Base-by-base conservation (phyloP, 2,797 vertebrate species). In the Lindbergichthys nudifrons region DNA sequence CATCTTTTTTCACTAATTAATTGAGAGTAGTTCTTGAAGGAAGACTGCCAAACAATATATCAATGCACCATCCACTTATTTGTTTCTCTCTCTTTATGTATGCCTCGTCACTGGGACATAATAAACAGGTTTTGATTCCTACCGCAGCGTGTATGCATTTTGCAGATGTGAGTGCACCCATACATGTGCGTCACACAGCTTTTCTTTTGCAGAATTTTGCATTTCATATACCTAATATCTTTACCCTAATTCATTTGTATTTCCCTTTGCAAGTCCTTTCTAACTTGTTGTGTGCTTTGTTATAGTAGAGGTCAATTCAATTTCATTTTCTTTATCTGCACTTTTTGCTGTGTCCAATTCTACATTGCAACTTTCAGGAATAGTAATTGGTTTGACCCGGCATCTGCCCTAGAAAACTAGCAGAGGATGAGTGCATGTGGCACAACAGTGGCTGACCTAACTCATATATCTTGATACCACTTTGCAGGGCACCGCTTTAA, bases 91-190 rank as follows among this genome's bases (percentile, higher is more conserved):
- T 80, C 36, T 88, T 59, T 80, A 65, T 78, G 65, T 79, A 65
- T 84, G 65, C 52, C 61, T 85, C 65, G 47, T 81, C 67, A 69
- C 39, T 65, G 48, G 65, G 60, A 79, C 62, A 80, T 80, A 89
- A 91, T 92, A 91, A 92, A 91, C 46, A 3, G 70, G 65, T 80
- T 84, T 77, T 43, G 65, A 57, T 87, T 83, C 66, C 39, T 30
- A 69, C 63, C 3, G 0, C 41, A 67, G 48, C 53, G 39, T 82
- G 52, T 75, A 39, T 82, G 65, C 23, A 72, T 41, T 83, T 71
- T 74, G 53, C 70, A 84, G 57, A 79, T 76, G 65, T 57, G 36
- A 58, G 36, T 63, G 66, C 66, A 62, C 16, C 30, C 57, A 65
- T 50, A 21, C 50, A 56, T 60, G 32, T 60, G 11, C 21, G 52